Evolutionary conservation across 2,113 vertebrate genomes (phyloP).

Genomic region (Cardinalis cardinalis): DNA sequence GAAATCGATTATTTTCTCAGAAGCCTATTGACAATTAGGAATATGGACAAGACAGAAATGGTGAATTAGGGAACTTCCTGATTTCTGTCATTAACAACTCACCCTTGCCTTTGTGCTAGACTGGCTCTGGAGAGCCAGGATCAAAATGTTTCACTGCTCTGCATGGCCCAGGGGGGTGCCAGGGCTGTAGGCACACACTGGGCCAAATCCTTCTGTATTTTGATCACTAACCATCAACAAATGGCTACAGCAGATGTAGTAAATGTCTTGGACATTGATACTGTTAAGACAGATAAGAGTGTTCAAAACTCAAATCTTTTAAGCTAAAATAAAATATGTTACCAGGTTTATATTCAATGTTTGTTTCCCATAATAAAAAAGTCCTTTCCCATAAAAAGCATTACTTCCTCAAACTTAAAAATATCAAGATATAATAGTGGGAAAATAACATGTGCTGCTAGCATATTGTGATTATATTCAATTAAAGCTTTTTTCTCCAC

Average conservation of each 20-base stretch:
- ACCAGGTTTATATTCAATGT: not conserved
- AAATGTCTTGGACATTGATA: not conserved
- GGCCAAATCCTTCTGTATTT: not conserved
- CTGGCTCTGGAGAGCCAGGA: not conserved
- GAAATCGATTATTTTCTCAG: not conserved
- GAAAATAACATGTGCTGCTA: slow-evolving; percentile 34
- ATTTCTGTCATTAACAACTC: not conserved
- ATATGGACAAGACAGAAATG: not conserved
- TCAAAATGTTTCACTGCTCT: not conserved
- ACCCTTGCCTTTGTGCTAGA: not conserved
- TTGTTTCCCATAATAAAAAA: not conserved
- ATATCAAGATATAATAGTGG: slow-evolving; percentile 12
- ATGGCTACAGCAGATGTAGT: not conserved
- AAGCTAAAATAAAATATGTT: slow-evolving; percentile 3
- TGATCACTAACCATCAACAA: not conserved
- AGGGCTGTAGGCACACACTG: not conserved
- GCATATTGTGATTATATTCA: slow-evolving; percentile 51
- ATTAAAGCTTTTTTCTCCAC: slow-evolving; percentile 36
- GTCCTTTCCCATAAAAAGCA: not conserved
- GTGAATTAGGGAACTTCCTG: not conserved
- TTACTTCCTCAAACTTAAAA: slow-evolving; percentile 42
- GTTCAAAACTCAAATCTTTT: not conserved
- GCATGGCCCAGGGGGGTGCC: not conserved
- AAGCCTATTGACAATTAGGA: not conserved
- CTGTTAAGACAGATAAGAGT: not conserved